Base-by-base conservation (phyloP, 2,797 vertebrate species). In the Sebastiscus albofasciatus region DNA sequence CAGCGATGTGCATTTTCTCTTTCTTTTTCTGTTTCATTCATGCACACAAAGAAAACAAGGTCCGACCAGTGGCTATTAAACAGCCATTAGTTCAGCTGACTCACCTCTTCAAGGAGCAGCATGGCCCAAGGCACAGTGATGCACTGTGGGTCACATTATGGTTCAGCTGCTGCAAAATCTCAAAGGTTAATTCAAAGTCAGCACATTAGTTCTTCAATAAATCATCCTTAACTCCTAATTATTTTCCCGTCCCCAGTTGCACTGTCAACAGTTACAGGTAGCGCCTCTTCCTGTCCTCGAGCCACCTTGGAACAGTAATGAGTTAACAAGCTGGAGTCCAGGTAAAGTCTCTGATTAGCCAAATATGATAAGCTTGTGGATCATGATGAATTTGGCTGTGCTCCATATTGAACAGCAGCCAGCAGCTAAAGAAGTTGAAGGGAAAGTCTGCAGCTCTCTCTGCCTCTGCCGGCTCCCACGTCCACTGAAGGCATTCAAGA, bases 151-250 rank as follows among this genome's bases (percentile, higher is more conserved):
- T 87, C 73, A 67, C 78, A 71, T 76, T 42, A 71, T 46, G 75
- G 77, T 85, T 88, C 67, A 66, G 46, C 65, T 70, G 26, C 75
- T 33, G 81, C 75, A 67, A 33, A 75, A 73, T 75, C 75, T 67
- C 75, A 87, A 77, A 92, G 89, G 86, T 84, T 89, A 82, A 84
- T 76, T 84, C 86, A 90, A 89, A 84, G 89, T 85, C 90, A 54
- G 74, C 67, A 66, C 78, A 46, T 89, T 85, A 54, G 81, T 72
- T 76, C 77, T 66, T 75, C 64, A n/a, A 85, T 86, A 84, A 89
- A 89, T 90, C 81, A 86, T 65, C 52, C 79, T 67, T 60, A 81
- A 74, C 54, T 58, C 54, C 29, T 84, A 72, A 89, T 90, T 86
- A 82, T 75, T 66, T 64, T 2, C 20, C 54, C 14, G 7, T 16